Evolutionary conservation across 2,797 vertebrate species (phyloP).

Genomic region (Perdix hodgsoniae): DNA sequence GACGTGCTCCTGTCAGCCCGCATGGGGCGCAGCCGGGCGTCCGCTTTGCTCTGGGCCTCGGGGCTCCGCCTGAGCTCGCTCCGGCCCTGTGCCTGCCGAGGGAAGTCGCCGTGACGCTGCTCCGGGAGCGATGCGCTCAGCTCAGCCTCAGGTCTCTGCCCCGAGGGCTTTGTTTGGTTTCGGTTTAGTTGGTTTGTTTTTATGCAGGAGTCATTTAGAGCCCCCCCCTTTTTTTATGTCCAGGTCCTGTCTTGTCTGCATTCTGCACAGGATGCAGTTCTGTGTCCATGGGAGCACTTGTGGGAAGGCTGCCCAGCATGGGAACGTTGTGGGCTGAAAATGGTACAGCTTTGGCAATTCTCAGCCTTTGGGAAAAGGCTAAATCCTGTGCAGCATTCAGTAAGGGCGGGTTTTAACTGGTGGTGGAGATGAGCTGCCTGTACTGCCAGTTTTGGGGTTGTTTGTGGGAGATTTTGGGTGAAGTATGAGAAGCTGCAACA

Average conservation of each 20-base stretch:
- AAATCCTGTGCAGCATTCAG: neutral
- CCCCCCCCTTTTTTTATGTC: neutral
- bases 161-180: neutral
- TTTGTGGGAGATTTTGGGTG: neutral
- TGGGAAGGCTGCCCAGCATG: neutral
- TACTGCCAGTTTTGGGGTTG: neutral
- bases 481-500: neutral
- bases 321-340: neutral
- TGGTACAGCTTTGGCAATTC: neutral
- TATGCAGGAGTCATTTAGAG: neutral
- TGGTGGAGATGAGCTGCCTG: neutral
- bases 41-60: neutral
- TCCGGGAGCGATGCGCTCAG: neutral
- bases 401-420: neutral
- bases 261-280: neutral
- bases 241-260: too few relatives aligned
- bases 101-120: too few relatives aligned
- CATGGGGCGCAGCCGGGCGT: too few relatives aligned
- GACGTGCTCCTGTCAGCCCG: accelerated
- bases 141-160: neutral
- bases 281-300: neutral
- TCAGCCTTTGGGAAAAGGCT: neutral
- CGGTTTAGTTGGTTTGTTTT: neutral
- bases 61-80: neutral
- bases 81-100: neutral